These are phyloP conservation scores for Ochlodes sylvanus DNA, from an alignment of 2,888 invertebrate species.

Conservation along the genomic window DNA sequence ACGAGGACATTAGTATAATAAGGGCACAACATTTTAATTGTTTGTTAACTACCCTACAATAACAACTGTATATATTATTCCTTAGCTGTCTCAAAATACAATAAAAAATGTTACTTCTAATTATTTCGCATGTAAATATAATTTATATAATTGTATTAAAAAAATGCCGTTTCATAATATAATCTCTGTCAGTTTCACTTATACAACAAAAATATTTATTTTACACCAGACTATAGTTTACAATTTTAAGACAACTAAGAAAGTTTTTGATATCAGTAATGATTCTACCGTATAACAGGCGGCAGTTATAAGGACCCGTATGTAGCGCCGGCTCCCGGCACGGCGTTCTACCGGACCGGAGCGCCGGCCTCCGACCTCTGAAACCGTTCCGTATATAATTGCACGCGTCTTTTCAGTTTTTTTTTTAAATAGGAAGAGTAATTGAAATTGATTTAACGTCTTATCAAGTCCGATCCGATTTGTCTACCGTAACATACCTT, in stretches of 20 bases:
- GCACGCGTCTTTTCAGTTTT: not conserved
- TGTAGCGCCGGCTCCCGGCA: not conserved
- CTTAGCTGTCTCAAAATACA: slow-evolving; percentile 1
- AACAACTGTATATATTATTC: slow-evolving; percentile 24
- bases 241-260: slow-evolving; percentile 10
- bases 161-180: not conserved
- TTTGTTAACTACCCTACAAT: slow-evolving; percentile 14
- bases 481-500: not conserved
- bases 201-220: not conserved
- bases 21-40: slow-evolving; percentile 17
- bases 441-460: not conserved
- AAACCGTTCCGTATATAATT: slow-evolving; percentile 6
- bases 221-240: not conserved
- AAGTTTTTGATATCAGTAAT: slow-evolving; percentile 3
- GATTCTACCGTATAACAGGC: slow-evolving; percentile 16
- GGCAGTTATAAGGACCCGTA: slow-evolving; percentile 22
- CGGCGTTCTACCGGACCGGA: no score
- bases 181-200: not conserved
- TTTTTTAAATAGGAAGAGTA: no score
- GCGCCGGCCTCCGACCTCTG: not conserved
- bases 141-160: not conserved
- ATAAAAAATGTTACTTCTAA: not conserved
- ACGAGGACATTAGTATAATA: slow-evolving; percentile 23
- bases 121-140: not conserved
- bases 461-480: slow-evolving; percentile 7